These are phyloP conservation scores for Epinotia ramella DNA, from an alignment of 2,888 invertebrate species.

Conservation along the genomic window DNA sequence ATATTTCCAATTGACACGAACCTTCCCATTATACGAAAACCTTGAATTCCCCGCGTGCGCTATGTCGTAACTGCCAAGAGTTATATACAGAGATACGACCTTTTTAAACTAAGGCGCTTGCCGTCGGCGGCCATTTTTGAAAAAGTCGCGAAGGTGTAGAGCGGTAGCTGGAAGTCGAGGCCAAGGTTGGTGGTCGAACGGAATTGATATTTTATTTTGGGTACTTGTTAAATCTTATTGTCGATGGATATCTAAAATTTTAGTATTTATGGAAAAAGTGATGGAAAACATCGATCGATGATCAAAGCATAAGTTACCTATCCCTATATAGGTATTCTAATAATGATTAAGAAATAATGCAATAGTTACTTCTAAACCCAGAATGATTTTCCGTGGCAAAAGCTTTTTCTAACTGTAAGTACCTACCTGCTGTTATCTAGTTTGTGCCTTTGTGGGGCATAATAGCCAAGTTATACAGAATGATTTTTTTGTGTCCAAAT, in stretches of 20 bases:
- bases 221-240: constrained; percentile 78
- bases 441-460: too few species aligned
- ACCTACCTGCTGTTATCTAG: too few species aligned
- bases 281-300: neutral
- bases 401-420: too few species aligned
- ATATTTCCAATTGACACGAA: constrained; percentile 77
- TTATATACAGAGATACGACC: constrained; percentile 42
- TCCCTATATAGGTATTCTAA: too few species aligned
- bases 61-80: neutral
- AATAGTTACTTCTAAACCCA: too few species aligned
- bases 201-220: constrained; percentile 67
- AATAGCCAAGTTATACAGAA: too few species aligned
- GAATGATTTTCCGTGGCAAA: too few species aligned
- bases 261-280: constrained; percentile 10
- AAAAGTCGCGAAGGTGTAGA: constrained; percentile 3
- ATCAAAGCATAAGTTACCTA: too few species aligned
- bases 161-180: constrained; percentile 3
- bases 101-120: constrained; percentile 51
- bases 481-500: too few species aligned
- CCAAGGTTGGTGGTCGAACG: constrained; percentile 47
- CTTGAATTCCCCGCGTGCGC: constrained; percentile 53
- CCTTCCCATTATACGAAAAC: constrained; percentile 75
- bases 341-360: too few species aligned
- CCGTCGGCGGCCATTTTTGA: constrained; percentile 25
- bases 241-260: constrained; percentile 49